Base-by-base conservation (phyloP, 2,113 vertebrate genomes). In the Paracanthobrama guichenoti region DNA sequence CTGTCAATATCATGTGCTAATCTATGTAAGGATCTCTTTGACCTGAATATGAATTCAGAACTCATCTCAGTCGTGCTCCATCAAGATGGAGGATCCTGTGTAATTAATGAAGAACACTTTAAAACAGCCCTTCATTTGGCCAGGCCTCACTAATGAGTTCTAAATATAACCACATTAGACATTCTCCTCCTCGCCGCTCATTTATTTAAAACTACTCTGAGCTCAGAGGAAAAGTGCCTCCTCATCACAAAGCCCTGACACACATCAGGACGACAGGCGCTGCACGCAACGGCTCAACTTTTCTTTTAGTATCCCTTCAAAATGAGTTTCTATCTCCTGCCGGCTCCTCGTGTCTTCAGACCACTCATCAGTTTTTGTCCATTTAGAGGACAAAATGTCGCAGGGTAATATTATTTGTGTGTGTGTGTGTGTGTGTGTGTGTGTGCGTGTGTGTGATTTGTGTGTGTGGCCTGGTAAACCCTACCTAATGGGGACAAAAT, bases 241-340 rank as follows among this genome's bases (percentile, higher is more conserved):
- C 82, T 91, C 88, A 89, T 92, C 88, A 90, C 85, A 73, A 92
- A 86, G 79, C 31, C 76, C 74, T 79, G 82, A 89, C 85, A 79
- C 83, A 84, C 88, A 92, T 90, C 87, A 92, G 90, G 89, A 90
- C 87, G 88, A 88, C 85, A 88, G 88, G 87, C 89, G 85, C 88
- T 7, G 6, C 50, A 55, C 12, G 1, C 50, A 2, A 20, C 6
- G 28, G 3, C 64, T 35, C 31, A 10, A 35, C 64, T 39, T 67
- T 85, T 86, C 59, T 44, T 66, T 75, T n/a, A 82, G 79, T 48
- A 46, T 77, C 59, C 14, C 60, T 82, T 64, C 66, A 46, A 46
- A 76, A 71, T 55, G 62, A 67, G 28, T 31, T 31, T 18, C 16
- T 28, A 1, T 31, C 26, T 31, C 62, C 60, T 35, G 64, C 26